Base-by-base conservation (phyloP, 2,797 vertebrate genomes). In the Lepus oiostolus region DNA sequence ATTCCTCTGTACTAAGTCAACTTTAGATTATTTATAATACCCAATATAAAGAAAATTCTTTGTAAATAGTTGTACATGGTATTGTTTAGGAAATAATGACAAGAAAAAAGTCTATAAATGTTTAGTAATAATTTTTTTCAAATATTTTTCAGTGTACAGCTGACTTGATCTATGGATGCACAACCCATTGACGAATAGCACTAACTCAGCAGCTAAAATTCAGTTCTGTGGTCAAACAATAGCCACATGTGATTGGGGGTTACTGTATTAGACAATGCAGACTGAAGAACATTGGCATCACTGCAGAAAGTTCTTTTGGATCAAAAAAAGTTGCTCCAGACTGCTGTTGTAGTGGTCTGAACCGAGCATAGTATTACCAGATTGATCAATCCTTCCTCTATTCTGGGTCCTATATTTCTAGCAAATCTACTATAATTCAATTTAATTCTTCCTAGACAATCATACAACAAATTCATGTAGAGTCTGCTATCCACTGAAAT, bases 401-500 rank as follows among this genome's bases (percentile, higher is more conserved):
- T 80, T 84, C 22, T 70, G 67, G 5, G 10, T 76, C 12, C 32
- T 91, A 3, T 80, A 70, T 71, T 92, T 84, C n/a, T 75, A 88
- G 62, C 12, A 91, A 47, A 30, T 17, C 1, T 81, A 32, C 60
- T 87, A 24, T 58, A 35, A 50, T 28, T 82, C 38, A 42, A 16
- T 83, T 93, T 88, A 13, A 65, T 26, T 89, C 83, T 58, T 38
- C 16, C 35, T n/a, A 84, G 85, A 42, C 30, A 58, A 65, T 22
- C 54, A 82, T 62, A 63, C 21, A 74, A 60, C 26, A 26, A 74
- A 90, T 95, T 86, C 68, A 93, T 35, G 7, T 38, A 42, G 24
- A 71, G 91, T 26, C 14, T 79, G 62, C 26, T 70, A 26, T 63
- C 9, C 72, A 16, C 80, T 95, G 86, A 90, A 92, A 91, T 67